Evolutionary conservation across 2,113 vertebrate genomes (phyloP).

Genomic region (Trochalopteron elliotii): DNA sequence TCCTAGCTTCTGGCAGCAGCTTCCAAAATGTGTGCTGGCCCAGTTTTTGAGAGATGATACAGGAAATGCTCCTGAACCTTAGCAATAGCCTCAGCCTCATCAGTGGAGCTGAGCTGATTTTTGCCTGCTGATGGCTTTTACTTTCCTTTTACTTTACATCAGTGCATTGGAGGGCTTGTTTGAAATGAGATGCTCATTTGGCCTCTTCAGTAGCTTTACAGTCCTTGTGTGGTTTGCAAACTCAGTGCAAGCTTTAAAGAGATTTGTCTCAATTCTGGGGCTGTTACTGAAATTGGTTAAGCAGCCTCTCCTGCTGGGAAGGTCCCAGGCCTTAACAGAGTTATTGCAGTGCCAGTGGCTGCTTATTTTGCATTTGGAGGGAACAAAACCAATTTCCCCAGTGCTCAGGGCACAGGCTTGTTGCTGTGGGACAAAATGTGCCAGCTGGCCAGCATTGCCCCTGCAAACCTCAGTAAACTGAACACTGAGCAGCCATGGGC

Average conservation of each 20-base stretch:
- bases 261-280: background rate
- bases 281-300: background rate
- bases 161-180: background rate
- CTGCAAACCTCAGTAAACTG: background rate
- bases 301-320: background rate
- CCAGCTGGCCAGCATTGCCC: background rate
- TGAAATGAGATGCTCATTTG: background rate
- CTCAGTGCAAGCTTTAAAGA: background rate
- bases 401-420: background rate
- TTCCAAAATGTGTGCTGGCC: background rate
- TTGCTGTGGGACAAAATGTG: background rate
- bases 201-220: background rate
- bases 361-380: background rate
- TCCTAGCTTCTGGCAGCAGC: background rate
- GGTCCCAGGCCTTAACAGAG: too few species aligned
- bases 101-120: background rate
- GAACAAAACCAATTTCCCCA: background rate
- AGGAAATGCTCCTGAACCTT: background rate
- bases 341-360: background rate
- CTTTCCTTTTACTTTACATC: background rate
- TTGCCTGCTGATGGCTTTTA: background rate
- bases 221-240: background rate
- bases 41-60: accelerated
- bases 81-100: background rate
- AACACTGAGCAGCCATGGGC: background rate